phyloP scores from a whole-genome alignment of 53 echinoderm and acorn worm species.

The Paelopatides confundens region DNA sequence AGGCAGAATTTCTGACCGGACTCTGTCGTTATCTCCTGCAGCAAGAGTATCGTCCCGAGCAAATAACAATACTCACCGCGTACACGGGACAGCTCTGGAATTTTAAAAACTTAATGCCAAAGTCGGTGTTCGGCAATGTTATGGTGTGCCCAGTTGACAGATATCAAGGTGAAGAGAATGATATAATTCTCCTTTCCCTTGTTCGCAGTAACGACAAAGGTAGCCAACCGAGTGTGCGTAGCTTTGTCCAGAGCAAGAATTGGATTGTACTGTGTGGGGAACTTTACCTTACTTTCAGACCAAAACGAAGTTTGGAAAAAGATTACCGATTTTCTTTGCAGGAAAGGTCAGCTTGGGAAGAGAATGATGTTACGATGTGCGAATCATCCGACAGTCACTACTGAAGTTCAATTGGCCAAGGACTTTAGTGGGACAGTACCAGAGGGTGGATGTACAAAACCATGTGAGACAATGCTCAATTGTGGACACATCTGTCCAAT shows the following conservation, averaged over 20 bases:
- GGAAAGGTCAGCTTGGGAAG: slow-evolving; percentile 50
- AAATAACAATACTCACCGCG: slow-evolving; percentile 85
- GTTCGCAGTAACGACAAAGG: slow-evolving; percentile 77
- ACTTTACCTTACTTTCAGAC: slow-evolving; percentile 64
- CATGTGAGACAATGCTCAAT: slow-evolving; percentile 70
- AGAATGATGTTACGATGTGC: slow-evolving; percentile 70
- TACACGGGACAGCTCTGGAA: slow-evolving; percentile 73
- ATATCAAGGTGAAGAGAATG: slow-evolving; percentile 89
- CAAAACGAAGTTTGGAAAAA: slow-evolving; percentile 54
- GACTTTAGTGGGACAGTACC: slow-evolving; percentile 74
- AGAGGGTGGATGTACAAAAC: slow-evolving; percentile 81
- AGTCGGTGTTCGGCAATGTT: slow-evolving; percentile 44
- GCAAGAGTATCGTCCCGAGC: slow-evolving; percentile 75
- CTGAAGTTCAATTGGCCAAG: slow-evolving; percentile 12
- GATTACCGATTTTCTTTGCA: slow-evolving; percentile 54
- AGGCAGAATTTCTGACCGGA: slow-evolving; percentile 70
- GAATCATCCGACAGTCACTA: slow-evolving; percentile 72
- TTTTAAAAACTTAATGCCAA: slow-evolving; percentile 66
- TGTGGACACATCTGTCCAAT: slow-evolving; percentile 89
- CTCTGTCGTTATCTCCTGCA: slow-evolving; percentile 78
- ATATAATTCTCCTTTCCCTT: slow-evolving; percentile 81
- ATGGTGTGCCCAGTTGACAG: slow-evolving; percentile 71
- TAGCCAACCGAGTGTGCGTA: slow-evolving; percentile 72
- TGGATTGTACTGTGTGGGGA: slow-evolving; percentile 87
- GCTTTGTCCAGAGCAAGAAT: slow-evolving; percentile 81